Evolutionary conservation across 2,113 vertebrate species (phyloP).

Genomic region (Marcusenius ussheri): DNA sequence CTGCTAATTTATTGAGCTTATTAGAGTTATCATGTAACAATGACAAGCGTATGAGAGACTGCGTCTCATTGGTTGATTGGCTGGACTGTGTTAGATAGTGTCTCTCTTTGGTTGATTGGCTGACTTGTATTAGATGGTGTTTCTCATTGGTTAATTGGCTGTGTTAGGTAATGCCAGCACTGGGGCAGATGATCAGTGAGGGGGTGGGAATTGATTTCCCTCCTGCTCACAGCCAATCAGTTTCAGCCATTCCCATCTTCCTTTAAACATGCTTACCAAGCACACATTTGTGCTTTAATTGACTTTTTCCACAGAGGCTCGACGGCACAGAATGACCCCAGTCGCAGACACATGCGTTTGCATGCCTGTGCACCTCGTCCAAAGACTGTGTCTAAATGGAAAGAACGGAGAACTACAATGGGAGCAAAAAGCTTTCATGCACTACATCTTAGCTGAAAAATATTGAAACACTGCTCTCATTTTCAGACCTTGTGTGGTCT

Average conservation of each 20-base stretch:
- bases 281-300: constrained; percentile 24
- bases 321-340: background rate
- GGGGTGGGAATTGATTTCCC: background rate
- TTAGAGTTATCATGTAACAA: background rate
- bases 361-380: background rate
- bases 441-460: background rate
- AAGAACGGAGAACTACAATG: background rate
- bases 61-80: background rate
- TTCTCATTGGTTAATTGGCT: background rate
- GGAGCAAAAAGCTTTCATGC: background rate
- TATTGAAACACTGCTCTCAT: background rate
- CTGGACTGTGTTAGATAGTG: background rate
- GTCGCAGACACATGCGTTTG: background rate
- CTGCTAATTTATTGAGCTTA: background rate
- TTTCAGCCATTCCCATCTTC: constrained; percentile 19
- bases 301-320: constrained; percentile 9
- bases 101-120: background rate
- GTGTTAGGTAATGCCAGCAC: background rate
- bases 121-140: background rate
- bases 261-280: constrained; percentile 38
- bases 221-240: background rate
- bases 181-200: background rate
- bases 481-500: background rate
- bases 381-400: background rate
- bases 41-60: background rate